Base-by-base conservation (phyloP, 2,113 vertebrate species). In the Indicator indicator region DNA sequence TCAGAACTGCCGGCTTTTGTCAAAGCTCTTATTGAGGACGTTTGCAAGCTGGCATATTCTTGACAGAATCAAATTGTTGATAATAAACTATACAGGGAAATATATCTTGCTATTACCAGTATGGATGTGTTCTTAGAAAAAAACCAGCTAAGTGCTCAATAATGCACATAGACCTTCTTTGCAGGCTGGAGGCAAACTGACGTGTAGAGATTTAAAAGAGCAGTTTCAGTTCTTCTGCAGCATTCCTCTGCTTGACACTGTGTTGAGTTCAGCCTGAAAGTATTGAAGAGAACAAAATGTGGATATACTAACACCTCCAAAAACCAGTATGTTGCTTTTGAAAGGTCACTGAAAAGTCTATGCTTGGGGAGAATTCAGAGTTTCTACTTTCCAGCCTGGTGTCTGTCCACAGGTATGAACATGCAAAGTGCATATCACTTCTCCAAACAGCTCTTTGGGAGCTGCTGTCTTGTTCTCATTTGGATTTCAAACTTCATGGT, bases 1-100 rank as follows among this genome's bases (percentile, higher is more conserved):
- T 86, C 82, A 93, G 65, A 86, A 64, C 60, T 83, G 60, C 32
- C 2, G 2, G 42, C 38, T 93, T 96, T 83, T 83, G 69, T 89
- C 69, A 74, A 84, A 85, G 54, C 76, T 89, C 16, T 73, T 86
- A 48, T 24, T 83, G 76, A 79, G 54, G 64, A 78, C 68, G 87
- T 92, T 5, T 81, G 60, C 62, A 86, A 82, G 40, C 28, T 1
- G 1, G 64, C 33, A 91, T 56, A 54, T 89, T 94, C 92, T 56
- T 86, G 82, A 85, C 79, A 85, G 78, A 71, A 72, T 82, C 64
- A 59, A 71, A 48, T 14, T 54, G 9, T 56, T 91, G 44, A 50
- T 56, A 56, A 23, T 36, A 79, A 82, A 26, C 46, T 68, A 9
- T 46, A 55, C 17, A 36, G 23, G 11, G 16, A 27, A 46, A 50